These are phyloP conservation scores for Odontesthes bonariensis DNA, from an alignment of 2,113 vertebrate genomes.

Conservation along the genomic window DNA sequence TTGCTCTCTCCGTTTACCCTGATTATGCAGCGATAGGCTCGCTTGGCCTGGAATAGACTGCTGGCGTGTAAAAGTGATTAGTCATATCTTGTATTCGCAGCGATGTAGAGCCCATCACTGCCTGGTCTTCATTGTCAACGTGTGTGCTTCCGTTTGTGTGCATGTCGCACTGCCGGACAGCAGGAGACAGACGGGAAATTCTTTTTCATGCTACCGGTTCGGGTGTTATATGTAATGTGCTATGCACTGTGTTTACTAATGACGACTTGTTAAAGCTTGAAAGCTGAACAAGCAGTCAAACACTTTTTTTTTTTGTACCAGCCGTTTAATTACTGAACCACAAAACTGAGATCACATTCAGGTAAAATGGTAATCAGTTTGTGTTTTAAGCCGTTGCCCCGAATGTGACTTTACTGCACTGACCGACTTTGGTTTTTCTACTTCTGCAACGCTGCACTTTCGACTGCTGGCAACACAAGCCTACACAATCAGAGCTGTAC, in stretches of 20 bases:
- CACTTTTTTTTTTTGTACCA: slow-evolving; percentile 4
- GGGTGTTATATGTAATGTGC: slow-evolving; percentile 24
- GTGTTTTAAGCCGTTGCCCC: neutral
- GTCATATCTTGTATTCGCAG: slow-evolving; percentile 71
- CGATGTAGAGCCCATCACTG: slow-evolving; percentile 57
- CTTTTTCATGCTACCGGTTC: slow-evolving; percentile 44
- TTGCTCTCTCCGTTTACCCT: slow-evolving; percentile 43
- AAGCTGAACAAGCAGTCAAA: slow-evolving; percentile 5
- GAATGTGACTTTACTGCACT: neutral
- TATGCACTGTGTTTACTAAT: slow-evolving; percentile 28
- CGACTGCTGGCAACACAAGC: neutral
- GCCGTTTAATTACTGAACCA: slow-evolving; percentile 12
- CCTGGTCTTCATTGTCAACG: slow-evolving; percentile 49
- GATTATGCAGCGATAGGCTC: slow-evolving; percentile 71
- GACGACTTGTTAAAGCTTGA: slow-evolving; percentile 12
- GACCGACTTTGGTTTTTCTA: neutral
- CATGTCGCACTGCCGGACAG: slow-evolving; percentile 44
- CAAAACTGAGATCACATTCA: slow-evolving; percentile 7
- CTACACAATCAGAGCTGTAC: slow-evolving; percentile 17
- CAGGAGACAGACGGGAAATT: slow-evolving; percentile 41
- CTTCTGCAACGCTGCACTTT: neutral
- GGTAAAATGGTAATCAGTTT: slow-evolving; percentile 10
- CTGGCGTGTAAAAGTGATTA: slow-evolving; percentile 70
- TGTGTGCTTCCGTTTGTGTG: slow-evolving; percentile 53
- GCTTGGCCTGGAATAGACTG: slow-evolving; percentile 62